These are phyloP conservation scores for Chrysolina oricalcia DNA, from an alignment of 2,888 invertebrate genomes.

Conservation along the genomic window DNA sequence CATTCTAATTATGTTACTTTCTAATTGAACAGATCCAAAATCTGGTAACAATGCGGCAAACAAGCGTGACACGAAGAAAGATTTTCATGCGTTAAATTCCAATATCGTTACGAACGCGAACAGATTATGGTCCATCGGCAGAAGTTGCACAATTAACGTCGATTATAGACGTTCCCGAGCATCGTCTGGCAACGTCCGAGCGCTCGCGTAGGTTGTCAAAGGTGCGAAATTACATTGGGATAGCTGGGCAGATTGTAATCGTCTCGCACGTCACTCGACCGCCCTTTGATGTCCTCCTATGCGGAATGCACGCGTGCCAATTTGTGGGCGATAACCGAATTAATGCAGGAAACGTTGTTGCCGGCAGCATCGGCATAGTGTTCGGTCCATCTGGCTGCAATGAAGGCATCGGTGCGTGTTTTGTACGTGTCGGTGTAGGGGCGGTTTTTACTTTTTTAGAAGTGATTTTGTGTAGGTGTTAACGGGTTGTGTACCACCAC, in stretches of 20 bases:
- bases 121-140: neutral
- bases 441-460: neutral
- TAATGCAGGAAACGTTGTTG: slow-evolving; percentile 2
- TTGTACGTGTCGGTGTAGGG: neutral
- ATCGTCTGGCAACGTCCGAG: neutral
- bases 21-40: too few species aligned
- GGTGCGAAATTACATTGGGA: slow-evolving; percentile 14
- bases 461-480: neutral
- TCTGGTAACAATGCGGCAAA: too few species aligned
- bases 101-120: too few species aligned
- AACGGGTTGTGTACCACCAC: neutral
- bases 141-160: slow-evolving; percentile 1
- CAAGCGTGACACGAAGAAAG: too few species aligned
- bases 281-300: neutral
- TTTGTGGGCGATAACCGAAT: slow-evolving; percentile 20
- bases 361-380: neutral
- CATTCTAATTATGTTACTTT: too few species aligned
- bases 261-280: slow-evolving; percentile 1
- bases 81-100: too few species aligned
- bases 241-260: slow-evolving; percentile 13
- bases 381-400: slow-evolving; percentile 1
- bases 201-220: neutral
- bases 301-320: slow-evolving; percentile 11
- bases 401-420: slow-evolving; percentile 2
- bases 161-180: neutral